Evolutionary conservation across 2,888 invertebrate genomes (phyloP), one percentile per base, ranked within the genome.

Genomic region (Blastobasis lacticolella): DNA sequence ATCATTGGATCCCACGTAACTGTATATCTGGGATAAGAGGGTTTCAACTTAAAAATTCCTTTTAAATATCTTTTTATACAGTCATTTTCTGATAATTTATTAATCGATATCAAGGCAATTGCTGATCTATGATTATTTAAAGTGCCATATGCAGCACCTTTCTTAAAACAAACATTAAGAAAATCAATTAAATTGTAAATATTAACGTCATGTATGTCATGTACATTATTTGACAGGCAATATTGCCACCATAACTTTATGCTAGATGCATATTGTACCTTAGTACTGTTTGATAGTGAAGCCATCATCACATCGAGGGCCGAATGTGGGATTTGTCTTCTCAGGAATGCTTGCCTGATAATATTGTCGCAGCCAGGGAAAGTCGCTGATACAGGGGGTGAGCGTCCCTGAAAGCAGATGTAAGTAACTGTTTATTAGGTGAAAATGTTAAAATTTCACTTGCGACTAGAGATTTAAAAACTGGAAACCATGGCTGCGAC

Each of bases 121-220:
- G 59, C 59, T 3, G 59, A 59, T 42, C 56, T 36, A 40, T 54
- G 53, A 45, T 38, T 54, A 40, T 58, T 57, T 8, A 58, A n/a
- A 4, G 58, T 54, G 1, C 55, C 54, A 43, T 58, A 57, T 8
- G 57, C 48, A 1, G 54, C 40, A 1, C 57, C 57, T 0, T 6
- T 37, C 8, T 54, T 4, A 40, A 55, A 55, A 36, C 44, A 37
- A 7, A 42, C 10, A 1, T 45, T 42, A 0, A 57, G 46, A 49
- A 55, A 59, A 38, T 42, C 40, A 46, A 55, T 41, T 0, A 57
- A n/a, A 1, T 36, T 8, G 38, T n/a, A 5, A 5, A 48, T 38
- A 4, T 45, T 10, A 43, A 49, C 43, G 10, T 52, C 10, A 50
- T 37, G 48, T 10, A 46, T 9, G 44, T 55, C 49, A 46, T 36